Conservation (phyloP, 1,140 invertebrate species). For the Drosophila nebulosa region DNA sequence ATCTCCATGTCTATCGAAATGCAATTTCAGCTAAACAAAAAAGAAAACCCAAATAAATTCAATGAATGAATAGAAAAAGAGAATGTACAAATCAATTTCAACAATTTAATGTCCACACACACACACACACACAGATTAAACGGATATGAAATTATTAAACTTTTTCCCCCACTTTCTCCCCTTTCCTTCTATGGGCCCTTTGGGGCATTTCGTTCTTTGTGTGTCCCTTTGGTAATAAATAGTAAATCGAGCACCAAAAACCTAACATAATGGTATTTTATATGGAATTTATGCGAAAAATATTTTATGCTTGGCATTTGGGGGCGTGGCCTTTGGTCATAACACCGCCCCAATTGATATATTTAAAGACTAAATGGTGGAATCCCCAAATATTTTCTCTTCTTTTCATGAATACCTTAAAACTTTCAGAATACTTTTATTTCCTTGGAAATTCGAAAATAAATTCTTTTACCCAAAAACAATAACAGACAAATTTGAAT, state of each 20-base stretch:
- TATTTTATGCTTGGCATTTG: background rate
- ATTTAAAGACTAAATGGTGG: background rate
- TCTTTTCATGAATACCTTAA: background rate
- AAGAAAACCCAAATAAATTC: background rate
- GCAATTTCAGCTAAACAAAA: background rate
- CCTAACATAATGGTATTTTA: slow-evolving; percentile 35
- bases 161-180: background rate
- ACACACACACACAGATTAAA: background rate
- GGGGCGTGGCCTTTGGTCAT: background rate
- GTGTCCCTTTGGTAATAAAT: slow-evolving; percentile 41
- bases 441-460: too few species aligned
- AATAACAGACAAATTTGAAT: too few species aligned
- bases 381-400: background rate
- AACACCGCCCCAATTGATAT: background rate
- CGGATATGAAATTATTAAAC: background rate
- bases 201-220: slow-evolving; percentile 4
- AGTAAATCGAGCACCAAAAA: slow-evolving; percentile 49
- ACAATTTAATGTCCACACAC: background rate
- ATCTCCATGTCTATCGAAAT: background rate
- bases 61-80: background rate
- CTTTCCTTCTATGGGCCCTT: background rate
- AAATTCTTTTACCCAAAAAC: too few species aligned
- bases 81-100: background rate
- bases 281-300: slow-evolving; percentile 55
- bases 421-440: slow-evolving; percentile 17